phyloP scores from a whole-genome alignment of 2,113 vertebrate genomes.

The Sturnus vulgaris region DNA sequence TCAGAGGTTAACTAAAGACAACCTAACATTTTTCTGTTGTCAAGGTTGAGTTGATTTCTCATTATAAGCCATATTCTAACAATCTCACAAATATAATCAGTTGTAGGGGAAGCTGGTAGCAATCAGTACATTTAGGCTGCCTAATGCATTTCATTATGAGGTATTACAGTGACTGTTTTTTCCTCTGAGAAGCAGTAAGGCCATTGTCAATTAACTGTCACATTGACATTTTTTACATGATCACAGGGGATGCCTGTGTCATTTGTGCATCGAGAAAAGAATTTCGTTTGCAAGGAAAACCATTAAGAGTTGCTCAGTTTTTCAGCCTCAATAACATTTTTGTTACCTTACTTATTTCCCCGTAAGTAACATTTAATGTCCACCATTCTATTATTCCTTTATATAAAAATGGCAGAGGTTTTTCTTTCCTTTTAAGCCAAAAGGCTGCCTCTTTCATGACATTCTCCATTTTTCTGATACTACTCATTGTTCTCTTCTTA shows the following conservation, averaged over 20 bases:
- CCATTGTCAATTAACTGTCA: background rate
- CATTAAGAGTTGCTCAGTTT: background rate
- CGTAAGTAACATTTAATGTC: background rate
- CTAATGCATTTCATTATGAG: background rate
- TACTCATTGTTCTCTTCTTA: background rate
- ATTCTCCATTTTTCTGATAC: background rate
- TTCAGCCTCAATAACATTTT: background rate
- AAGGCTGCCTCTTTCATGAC: background rate
- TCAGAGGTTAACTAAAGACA: constrained; percentile 45
- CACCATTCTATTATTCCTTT: background rate
- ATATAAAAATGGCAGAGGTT: background rate
- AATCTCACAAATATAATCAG: background rate
- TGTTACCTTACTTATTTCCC: background rate
- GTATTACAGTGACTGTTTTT: background rate
- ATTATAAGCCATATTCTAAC: constrained; percentile 5
- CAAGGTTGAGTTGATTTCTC: constrained; percentile 27
- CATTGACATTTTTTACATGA: background rate
- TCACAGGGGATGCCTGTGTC: background rate
- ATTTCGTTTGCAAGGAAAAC: background rate
- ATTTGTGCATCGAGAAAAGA: background rate
- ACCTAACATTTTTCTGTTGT: background rate
- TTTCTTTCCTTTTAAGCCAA: background rate
- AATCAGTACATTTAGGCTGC: background rate
- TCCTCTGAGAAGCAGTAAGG: background rate
- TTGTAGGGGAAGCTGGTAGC: background rate